Conservation (phyloP, 2,888 invertebrate species). For the Cetonia aurata region DNA sequence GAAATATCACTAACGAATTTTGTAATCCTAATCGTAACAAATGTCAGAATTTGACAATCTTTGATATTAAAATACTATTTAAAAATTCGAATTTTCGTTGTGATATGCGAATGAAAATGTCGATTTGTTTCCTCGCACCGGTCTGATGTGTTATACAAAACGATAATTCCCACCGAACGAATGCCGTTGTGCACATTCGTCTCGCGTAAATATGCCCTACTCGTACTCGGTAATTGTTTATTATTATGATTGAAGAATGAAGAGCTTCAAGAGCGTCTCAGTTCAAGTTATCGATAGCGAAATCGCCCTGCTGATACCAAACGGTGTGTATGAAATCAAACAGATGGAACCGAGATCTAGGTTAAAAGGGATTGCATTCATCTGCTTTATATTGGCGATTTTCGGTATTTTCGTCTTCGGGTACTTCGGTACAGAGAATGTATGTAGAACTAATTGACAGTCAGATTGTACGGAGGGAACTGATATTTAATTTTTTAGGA, state of each 20-base stretch:
- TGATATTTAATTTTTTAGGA: conserved; percentile 48
- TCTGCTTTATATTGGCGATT: conserved; percentile 85
- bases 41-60: conserved; percentile 26
- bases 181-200: conserved; percentile 18
- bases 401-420: conserved; percentile 91
- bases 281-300: conserved; percentile 86
- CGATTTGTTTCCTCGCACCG: neutral
- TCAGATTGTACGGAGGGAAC: neutral
- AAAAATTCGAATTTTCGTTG: conserved; percentile 8
- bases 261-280: conserved; percentile 74
- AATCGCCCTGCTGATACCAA: conserved; percentile 82
- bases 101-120: conserved; percentile 1
- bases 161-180: neutral
- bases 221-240: conserved; percentile 28
- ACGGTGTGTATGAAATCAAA: conserved; percentile 84
- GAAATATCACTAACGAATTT: conserved; percentile 6
- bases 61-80: conserved; percentile 2
- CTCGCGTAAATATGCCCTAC: conserved; percentile 24
- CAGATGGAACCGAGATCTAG: conserved; percentile 87
- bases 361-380: conserved; percentile 82
- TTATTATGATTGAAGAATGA: conserved; percentile 61
- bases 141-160: neutral
- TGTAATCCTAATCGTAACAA: neutral
- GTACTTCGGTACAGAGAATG: conserved; percentile 91
- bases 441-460: conserved; percentile 64